Evolutionary conservation across 2,797 vertebrate genomes (phyloP).

Genomic region (Syngnathus acus): DNA sequence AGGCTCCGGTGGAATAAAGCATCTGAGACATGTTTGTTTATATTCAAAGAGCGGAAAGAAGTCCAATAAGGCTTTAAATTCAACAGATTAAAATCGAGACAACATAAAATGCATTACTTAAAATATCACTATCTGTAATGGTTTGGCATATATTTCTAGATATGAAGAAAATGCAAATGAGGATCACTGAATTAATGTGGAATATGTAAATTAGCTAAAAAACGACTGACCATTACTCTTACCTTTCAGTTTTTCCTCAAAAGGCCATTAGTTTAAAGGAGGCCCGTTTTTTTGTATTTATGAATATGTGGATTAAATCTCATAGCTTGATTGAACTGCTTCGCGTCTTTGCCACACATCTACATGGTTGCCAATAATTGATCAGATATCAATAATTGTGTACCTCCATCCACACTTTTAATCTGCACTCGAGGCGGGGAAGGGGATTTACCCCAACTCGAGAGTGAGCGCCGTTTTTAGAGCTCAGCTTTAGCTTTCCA

Average conservation of each 20-base stretch:
- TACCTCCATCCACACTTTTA: conserved; percentile 13
- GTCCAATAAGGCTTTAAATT: background rate
- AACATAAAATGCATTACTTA: background rate
- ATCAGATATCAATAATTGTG: conserved; percentile 6
- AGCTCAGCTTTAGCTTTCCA: conserved; percentile 29
- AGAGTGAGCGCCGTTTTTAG: conserved; percentile 10
- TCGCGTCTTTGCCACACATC: background rate
- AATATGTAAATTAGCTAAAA: background rate
- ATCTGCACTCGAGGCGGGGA: conserved; percentile 16
- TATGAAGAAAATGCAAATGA: background rate
- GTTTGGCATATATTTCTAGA: background rate
- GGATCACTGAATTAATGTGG: background rate
- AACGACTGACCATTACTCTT: background rate
- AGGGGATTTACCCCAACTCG: conserved; percentile 25
- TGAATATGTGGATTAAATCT: no score
- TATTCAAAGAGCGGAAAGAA: conserved; percentile 5
- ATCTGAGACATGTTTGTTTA: conserved; percentile 34
- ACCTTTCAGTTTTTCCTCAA: background rate
- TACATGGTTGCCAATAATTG: background rate
- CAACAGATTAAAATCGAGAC: background rate
- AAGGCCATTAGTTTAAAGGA: background rate
- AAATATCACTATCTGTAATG: background rate
- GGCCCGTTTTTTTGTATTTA: background rate
- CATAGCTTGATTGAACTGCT: background rate
- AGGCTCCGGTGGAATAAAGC: conserved; percentile 14